Conservation (phyloP, 2,113 vertebrate species). For the Varanus komodoensis region DNA sequence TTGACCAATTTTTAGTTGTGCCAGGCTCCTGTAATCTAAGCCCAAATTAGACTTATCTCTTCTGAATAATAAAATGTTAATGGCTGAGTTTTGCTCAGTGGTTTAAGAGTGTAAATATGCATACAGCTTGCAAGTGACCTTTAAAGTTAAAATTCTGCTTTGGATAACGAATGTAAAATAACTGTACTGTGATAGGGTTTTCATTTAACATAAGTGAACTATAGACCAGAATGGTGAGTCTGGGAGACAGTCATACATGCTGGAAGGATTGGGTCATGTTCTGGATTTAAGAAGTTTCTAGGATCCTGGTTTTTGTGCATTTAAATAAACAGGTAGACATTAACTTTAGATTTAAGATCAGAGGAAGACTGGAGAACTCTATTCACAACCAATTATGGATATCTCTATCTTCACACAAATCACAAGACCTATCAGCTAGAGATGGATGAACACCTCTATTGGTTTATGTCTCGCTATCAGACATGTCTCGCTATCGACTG, state of each 20-base stretch:
- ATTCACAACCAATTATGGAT: neutral
- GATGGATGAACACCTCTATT: too few relatives aligned
- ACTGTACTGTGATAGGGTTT: neutral
- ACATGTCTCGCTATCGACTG: too few relatives aligned
- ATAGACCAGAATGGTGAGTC: neutral
- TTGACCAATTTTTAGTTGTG: neutral
- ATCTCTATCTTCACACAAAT: neutral
- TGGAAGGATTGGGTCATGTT: too few relatives aligned
- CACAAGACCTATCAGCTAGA: neutral
- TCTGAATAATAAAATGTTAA: conserved; percentile 37
- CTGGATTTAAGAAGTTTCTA: too few relatives aligned
- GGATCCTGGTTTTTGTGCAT: neutral
- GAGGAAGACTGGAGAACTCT: neutral
- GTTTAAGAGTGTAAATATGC: neutral
- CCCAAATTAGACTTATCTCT: neutral
- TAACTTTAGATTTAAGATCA: neutral
- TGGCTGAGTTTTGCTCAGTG: neutral
- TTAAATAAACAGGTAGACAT: neutral
- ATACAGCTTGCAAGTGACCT: neutral
- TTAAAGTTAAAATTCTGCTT: neutral
- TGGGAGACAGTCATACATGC: too few relatives aligned
- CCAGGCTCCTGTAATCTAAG: neutral
- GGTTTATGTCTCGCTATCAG: too few relatives aligned
- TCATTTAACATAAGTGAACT: neutral
- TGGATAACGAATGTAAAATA: conserved; percentile 7